Evolutionary conservation across 2,113 vertebrate species (phyloP), one percentile per base, ranked within the genome.

Genomic region (Tautogolabrus adspersus): DNA sequence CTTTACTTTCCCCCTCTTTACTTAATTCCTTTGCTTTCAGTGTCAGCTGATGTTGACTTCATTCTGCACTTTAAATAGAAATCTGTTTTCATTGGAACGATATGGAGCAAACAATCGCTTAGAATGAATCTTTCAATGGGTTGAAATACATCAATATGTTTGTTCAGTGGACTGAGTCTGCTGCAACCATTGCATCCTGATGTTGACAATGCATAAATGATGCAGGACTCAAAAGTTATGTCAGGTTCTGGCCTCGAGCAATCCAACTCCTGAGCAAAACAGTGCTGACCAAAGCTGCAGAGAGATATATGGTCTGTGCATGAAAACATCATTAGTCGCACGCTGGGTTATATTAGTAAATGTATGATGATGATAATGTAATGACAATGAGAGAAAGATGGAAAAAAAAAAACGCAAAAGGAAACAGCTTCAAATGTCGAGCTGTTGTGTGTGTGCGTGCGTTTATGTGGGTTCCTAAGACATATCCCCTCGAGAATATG

Each of bases 171-270:
- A 83, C 83, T 62, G 83, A 84, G 62, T 87, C 85, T 62, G 87
- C 70, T 79, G 72, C 84, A 88, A 65, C 68, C 75, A 55, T 60
- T 80, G 83, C 85, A 91, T 90, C 82, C 83, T 72, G 72, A 87
- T 86, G 89, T 86, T 89, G 89, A 90, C 88, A 81, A 58, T 67
- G 83, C 88, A 93, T 94, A 88, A 93, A 93, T 93, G 91, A 94
- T 90, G 88, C 78, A 89, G 64, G 63, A 75, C 61, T 88, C 85
- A 88, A 85, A 42, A 88, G 78, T 82, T 79, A 44, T 75, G 79
- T 76, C 88, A 87, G 87, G 83, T 85, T 88, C 82, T 87, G 6
- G 88, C 89, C 91, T 83, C 56, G 10, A 90, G 90, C 84, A 16
- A 83, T 88, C 59, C 55, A 79, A 58, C 86, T 89, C 66, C 66